Evolutionary conservation across 35 echinoderm and acorn worm species (phyloP).

Genomic region (Amphiura filiformis): DNA sequence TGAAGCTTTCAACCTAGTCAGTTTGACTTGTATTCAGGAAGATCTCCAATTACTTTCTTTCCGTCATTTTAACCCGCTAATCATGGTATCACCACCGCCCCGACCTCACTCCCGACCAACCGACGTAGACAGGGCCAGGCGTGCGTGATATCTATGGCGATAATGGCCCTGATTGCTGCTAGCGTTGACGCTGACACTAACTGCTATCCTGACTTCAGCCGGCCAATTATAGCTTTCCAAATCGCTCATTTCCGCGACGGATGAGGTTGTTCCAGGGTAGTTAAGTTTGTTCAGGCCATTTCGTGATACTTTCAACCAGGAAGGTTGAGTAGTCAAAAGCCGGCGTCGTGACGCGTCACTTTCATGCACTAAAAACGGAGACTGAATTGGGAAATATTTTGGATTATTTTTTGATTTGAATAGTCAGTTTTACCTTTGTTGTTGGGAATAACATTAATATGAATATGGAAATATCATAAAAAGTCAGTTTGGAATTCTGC

Average conservation of each 20-base stretch:
- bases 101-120: too few relatives aligned
- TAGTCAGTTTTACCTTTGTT: too few relatives aligned
- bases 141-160: background rate
- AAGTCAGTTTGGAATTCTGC: too few relatives aligned
- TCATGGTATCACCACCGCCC: constrained; percentile 7
- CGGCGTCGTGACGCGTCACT: background rate
- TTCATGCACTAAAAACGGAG: too few relatives aligned
- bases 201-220: too few relatives aligned
- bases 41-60: constrained; percentile 1
- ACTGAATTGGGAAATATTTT: too few relatives aligned
- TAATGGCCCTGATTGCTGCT: background rate
- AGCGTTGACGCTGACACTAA: background rate
- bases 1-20: background rate
- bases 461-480: too few relatives aligned
- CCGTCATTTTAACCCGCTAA: background rate
- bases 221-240: constrained; percentile 7
- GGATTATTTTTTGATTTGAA: background rate
- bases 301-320: background rate
- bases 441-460: too few relatives aligned
- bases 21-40: background rate
- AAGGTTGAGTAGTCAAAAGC: background rate
- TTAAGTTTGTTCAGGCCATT: background rate
- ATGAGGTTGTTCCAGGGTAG: background rate
- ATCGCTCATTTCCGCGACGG: constrained; percentile 6
- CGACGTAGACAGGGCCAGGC: too few relatives aligned